phyloP scores from a whole-genome alignment of 2,113 vertebrate genomes.

The Lota lota region DNA sequence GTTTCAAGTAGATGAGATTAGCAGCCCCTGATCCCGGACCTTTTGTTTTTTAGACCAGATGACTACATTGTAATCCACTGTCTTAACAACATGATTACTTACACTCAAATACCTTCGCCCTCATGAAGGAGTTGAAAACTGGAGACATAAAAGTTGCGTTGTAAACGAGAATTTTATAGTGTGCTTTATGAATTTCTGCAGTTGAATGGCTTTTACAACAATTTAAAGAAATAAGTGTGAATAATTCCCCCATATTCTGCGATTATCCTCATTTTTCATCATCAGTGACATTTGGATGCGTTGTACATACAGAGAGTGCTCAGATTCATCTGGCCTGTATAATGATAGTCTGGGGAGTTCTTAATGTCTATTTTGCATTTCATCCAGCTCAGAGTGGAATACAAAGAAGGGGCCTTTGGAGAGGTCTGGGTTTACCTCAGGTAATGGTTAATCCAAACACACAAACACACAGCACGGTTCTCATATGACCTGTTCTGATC shows the following conservation, averaged over 20 bases:
- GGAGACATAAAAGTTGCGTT: neutral
- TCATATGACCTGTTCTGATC: too few relatives aligned
- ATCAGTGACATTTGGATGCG: neutral
- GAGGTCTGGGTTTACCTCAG: neutral
- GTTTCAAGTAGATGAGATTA: conserved; percentile 62
- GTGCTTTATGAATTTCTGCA: neutral
- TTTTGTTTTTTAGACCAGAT: conserved; percentile 10
- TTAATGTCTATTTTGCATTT: neutral
- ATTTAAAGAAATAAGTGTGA: neutral
- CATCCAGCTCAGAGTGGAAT: neutral
- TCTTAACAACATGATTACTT: conserved; percentile 39
- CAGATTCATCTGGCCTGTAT: too few relatives aligned
- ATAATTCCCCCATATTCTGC: neutral
- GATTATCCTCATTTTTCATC: neutral
- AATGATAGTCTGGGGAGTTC: neutral
- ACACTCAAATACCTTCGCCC: conserved; percentile 13
- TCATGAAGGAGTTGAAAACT: conserved; percentile 9
- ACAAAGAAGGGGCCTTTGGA: neutral
- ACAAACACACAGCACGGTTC: too few relatives aligned
- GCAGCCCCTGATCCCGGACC: conserved; percentile 32
- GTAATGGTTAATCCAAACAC: too few relatives aligned
- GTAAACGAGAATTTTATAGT: neutral
- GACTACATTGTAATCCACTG: conserved; percentile 29
- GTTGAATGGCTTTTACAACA: neutral
- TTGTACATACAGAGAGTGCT: too few relatives aligned